phyloP scores from a whole-genome alignment of 2,888 invertebrate species.

The Mechanitis messenoides region DNA sequence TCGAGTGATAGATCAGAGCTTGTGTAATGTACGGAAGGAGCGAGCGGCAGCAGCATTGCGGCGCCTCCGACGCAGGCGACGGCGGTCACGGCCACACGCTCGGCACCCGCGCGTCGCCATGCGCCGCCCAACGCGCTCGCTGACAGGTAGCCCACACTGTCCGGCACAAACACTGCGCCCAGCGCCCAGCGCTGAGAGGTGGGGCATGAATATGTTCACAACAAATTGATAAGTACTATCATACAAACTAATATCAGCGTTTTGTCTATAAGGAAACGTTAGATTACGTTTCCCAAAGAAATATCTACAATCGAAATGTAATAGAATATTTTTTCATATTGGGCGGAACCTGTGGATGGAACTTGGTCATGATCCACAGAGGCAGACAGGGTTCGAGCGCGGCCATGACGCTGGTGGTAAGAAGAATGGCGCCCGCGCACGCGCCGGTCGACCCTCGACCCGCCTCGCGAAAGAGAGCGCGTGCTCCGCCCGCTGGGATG shows the following conservation, averaged over 20 bases:
- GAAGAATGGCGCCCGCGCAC: conserved; percentile 59
- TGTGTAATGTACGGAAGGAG: conserved; percentile 36
- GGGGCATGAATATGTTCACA: not conserved
- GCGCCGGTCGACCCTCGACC: conserved; percentile 42
- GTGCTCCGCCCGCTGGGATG: conserved; percentile 24
- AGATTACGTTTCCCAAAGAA: too few species aligned
- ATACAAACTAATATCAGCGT: too few species aligned
- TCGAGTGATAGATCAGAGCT: not conserved
- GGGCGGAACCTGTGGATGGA: conserved; percentile 40
- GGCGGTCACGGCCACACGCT: conserved; percentile 51
- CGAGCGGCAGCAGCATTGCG: conserved; percentile 52
- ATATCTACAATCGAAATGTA: too few species aligned
- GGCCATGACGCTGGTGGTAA: conserved; percentile 64
- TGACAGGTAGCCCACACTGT: conserved; percentile 64
- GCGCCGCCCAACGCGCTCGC: conserved; percentile 46
- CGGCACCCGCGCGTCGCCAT: conserved; percentile 40
- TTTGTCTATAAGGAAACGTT: not conserved
- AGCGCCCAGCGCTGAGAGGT: conserved; percentile 50
- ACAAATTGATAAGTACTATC: too few species aligned
- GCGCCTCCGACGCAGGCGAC: conserved; percentile 48
- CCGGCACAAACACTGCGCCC: conserved; percentile 63
- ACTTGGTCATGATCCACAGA: conserved; percentile 53
- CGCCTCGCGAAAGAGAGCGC: conserved; percentile 29
- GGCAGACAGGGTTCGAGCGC: conserved; percentile 67
- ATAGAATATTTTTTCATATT: too few species aligned